Conservation (phyloP, 2,888 invertebrate genomes). For the Lithophane semibrunnea region DNA sequence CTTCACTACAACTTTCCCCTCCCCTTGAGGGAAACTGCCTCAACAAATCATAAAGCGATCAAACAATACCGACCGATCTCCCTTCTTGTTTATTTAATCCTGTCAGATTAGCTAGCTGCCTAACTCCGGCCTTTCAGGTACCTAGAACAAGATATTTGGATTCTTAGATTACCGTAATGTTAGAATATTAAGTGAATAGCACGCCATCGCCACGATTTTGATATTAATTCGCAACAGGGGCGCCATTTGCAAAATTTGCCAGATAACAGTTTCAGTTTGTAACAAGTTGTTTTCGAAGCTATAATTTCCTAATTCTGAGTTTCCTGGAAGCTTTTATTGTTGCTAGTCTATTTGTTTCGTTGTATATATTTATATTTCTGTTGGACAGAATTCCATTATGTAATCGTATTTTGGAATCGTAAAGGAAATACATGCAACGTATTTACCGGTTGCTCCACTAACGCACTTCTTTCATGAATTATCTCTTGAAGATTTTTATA, state of each 20-base stretch:
- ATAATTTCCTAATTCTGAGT: slow-evolving; percentile 19
- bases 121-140: slow-evolving; percentile 24
- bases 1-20: slow-evolving; percentile 37
- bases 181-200: slow-evolving; percentile 15
- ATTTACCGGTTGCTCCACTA: neutral
- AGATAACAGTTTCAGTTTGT: slow-evolving; percentile 17
- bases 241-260: slow-evolving; percentile 15
- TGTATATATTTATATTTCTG: slow-evolving; percentile 4
- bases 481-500: neutral
- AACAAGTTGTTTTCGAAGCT: neutral
- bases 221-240: neutral
- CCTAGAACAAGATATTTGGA: slow-evolving; percentile 1
- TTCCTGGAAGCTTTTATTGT: neutral
- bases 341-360: neutral
- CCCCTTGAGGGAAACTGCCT: slow-evolving; percentile 46
- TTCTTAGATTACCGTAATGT: slow-evolving; percentile 28
- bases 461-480: neutral
- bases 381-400: neutral
- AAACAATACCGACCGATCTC: slow-evolving; percentile 52
- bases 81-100: slow-evolving; percentile 57
- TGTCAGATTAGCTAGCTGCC: slow-evolving; percentile 25
- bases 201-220: neutral
- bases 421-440: neutral
- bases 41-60: slow-evolving; percentile 68
- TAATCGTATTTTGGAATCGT: neutral